Conservation (phyloP, 2,888 invertebrate genomes). For the Gasteruption jaculator region DNA sequence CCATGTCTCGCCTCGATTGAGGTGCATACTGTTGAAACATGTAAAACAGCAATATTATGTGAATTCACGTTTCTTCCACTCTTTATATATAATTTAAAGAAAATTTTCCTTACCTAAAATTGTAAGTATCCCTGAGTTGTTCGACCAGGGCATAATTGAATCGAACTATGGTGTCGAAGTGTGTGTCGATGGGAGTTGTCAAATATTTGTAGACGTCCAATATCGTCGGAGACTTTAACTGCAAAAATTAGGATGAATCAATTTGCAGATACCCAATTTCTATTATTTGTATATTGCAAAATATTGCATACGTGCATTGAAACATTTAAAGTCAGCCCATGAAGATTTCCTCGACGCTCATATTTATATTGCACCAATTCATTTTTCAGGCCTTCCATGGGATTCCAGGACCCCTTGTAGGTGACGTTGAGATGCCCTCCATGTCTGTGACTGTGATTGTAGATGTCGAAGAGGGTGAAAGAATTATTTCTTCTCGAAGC, state of each 20-base stretch:
- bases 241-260: no score
- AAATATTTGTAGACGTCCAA: slow-evolving; percentile 49
- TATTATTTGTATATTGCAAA: no score
- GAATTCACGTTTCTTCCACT: no score
- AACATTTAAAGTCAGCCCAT: slow-evolving; percentile 33
- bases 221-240: slow-evolving; percentile 31
- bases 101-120: slow-evolving; percentile 58
- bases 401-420: slow-evolving; percentile 33
- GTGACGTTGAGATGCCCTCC: slow-evolving; percentile 34
- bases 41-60: no score
- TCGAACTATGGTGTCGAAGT: slow-evolving; percentile 62
- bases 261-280: no score
- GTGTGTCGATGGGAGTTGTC: slow-evolving; percentile 52
- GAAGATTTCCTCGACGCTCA: slow-evolving; percentile 33
- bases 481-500: slow-evolving; percentile 21
- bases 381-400: slow-evolving; percentile 25
- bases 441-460: slow-evolving; percentile 39
- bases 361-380: slow-evolving; percentile 36
- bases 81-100: neutral
- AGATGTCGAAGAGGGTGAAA: slow-evolving; percentile 35
- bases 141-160: slow-evolving; percentile 60
- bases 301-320: slow-evolving; percentile 30
- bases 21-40: slow-evolving; percentile 36
- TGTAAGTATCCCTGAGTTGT: slow-evolving; percentile 62
- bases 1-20: slow-evolving; percentile 32